These are phyloP conservation scores for Drosophila kambysellisi DNA, from an alignment of 2,888 invertebrate genomes.

Conservation along the genomic window DNA sequence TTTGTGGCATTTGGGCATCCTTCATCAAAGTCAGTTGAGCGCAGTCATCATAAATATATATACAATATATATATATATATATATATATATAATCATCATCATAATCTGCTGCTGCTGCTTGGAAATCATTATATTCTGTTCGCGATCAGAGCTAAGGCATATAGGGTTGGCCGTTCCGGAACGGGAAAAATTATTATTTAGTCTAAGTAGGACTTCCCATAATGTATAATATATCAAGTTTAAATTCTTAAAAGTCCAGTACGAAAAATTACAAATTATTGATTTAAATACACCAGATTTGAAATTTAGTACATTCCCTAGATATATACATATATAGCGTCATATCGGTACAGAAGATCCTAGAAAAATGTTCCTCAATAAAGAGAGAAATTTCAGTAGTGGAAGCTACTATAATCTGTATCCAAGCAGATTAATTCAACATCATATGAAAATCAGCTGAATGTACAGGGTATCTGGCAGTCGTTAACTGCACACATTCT, in stretches of 20 bases:
- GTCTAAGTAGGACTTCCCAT: background rate
- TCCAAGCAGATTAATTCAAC: background rate
- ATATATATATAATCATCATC: slow-evolving; percentile 34
- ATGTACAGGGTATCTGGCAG: slow-evolving; percentile 15
- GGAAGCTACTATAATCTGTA: background rate
- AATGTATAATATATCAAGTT: background rate
- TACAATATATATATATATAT: slow-evolving; percentile 8
- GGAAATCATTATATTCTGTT: slow-evolving; percentile 1
- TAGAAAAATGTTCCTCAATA: background rate
- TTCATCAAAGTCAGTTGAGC: slow-evolving; percentile 55
- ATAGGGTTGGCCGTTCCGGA: background rate
- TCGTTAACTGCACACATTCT: background rate
- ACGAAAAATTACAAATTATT: background rate
- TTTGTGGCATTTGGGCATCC: slow-evolving; percentile 57
- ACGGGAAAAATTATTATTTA: background rate
- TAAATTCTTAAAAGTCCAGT: background rate
- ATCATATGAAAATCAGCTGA: background rate
- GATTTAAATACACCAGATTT: background rate
- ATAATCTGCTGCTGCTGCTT: slow-evolving; percentile 15
- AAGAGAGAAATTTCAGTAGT: too few relatives aligned
- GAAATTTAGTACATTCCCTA: background rate
- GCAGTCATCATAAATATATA: slow-evolving; percentile 33
- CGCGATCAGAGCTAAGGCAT: slow-evolving; percentile 1
- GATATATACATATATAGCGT: too few relatives aligned
- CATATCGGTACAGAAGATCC: background rate